Conservation (phyloP, 1,140 invertebrate species). For the Scaptomyza pallida region DNA sequence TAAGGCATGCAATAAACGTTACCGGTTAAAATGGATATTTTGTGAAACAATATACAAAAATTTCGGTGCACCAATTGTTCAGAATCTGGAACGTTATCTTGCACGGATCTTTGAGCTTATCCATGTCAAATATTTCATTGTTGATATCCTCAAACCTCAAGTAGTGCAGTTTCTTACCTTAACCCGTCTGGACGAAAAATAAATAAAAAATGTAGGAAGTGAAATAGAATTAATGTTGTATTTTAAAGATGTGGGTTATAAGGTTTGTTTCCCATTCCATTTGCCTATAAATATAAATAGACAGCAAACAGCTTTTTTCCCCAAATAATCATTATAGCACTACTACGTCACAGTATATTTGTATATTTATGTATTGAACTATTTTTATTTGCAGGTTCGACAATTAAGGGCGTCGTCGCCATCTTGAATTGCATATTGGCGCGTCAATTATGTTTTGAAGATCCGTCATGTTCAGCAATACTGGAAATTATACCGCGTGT, state of each 20-base stretch:
- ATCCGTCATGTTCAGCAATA: slow-evolving; percentile 93
- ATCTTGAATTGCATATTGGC: slow-evolving; percentile 94
- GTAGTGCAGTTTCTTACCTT: no score
- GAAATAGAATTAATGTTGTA: no score
- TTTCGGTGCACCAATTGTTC: slow-evolving; percentile 77
- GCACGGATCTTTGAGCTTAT: slow-evolving; percentile 92
- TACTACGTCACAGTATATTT: background rate
- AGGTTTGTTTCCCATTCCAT: no score
- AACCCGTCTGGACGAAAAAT: slow-evolving; percentile 92
- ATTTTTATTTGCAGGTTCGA: slow-evolving; percentile 87
- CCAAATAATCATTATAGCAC: no score
- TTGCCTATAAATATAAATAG: no score
- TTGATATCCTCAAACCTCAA: slow-evolving; percentile 97
- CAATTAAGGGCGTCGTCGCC: slow-evolving; percentile 89
- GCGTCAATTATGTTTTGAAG: slow-evolving; percentile 93
- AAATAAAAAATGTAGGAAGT: no score
- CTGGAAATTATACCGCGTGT: slow-evolving; percentile 94
- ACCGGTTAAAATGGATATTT: slow-evolving; percentile 3
- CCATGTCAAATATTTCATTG: slow-evolving; percentile 99
- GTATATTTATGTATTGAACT: background rate
- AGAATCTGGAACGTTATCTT: slow-evolving; percentile 96
- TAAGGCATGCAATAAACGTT: slow-evolving; percentile 6
- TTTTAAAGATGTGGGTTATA: no score
- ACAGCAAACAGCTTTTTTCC: no score
- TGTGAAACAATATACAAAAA: background rate